Evolutionary conservation across 2,113 vertebrate species (phyloP).

Genomic region (Podarcis cretensis): DNA sequence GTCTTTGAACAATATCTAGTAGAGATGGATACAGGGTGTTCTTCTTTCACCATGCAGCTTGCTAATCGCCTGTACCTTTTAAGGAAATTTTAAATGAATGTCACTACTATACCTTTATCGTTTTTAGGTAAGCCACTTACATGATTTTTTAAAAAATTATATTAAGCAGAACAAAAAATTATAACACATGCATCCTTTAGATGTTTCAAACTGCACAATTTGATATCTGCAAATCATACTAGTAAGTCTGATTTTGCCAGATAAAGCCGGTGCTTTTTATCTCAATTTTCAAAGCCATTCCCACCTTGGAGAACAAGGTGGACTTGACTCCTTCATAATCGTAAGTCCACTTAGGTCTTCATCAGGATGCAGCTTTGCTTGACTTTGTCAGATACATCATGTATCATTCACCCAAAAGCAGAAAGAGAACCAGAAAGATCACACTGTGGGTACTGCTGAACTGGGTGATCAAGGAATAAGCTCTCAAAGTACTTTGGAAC

Average conservation of each 20-base stretch:
- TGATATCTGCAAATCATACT: background rate
- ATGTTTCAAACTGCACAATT: background rate
- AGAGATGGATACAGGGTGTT: background rate
- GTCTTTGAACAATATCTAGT: background rate
- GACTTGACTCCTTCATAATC: background rate
- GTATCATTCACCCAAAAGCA: background rate
- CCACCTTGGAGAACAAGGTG: background rate
- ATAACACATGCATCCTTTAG: background rate
- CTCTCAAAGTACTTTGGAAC: background rate
- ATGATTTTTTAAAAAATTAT: too few relatives aligned
- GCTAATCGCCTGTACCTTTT: background rate
- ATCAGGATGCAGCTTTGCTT: background rate
- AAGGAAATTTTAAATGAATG: too few relatives aligned
- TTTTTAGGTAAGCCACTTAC: too few relatives aligned
- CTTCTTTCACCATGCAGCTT: background rate
- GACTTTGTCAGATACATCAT: background rate
- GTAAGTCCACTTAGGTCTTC: background rate
- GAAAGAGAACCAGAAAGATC: background rate
- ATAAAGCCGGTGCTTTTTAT: background rate
- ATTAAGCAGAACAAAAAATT: too few relatives aligned
- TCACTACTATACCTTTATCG: too few relatives aligned
- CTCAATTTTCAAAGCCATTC: background rate
- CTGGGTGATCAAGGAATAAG: background rate
- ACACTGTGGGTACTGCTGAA: background rate
- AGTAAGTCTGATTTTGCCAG: too few relatives aligned